Evolutionary conservation across 2,113 vertebrate species (phyloP).

Genomic region (Laterallus jamaicensis): DNA sequence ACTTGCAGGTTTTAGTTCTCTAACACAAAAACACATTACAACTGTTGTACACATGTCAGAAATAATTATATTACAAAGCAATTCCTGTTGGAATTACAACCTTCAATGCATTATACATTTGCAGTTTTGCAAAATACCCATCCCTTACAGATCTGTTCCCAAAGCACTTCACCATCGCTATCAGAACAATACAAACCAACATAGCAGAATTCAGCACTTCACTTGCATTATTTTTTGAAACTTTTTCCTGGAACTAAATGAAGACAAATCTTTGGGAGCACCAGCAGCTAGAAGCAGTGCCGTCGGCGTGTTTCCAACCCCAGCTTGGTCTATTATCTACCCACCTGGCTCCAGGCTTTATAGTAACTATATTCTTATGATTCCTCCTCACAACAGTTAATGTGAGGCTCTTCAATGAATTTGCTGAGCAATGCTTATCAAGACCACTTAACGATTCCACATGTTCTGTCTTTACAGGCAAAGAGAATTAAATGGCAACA

Average conservation of each 20-base stretch:
- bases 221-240: background rate
- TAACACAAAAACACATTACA: background rate
- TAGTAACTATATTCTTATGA: background rate
- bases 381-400: background rate
- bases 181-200: background rate
- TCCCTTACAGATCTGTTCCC: background rate
- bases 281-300: background rate
- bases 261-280: background rate
- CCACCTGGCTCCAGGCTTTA: background rate
- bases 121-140: background rate
- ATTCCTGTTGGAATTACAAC: background rate
- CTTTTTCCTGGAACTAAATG: background rate
- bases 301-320: background rate
- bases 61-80: background rate
- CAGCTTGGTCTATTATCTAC: background rate
- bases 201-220: background rate
- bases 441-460: background rate
- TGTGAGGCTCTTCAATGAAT: background rate
- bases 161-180: background rate
- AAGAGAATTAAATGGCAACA: background rate
- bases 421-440: background rate
- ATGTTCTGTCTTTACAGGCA: background rate
- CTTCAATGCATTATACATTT: accelerated
- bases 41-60: background rate
- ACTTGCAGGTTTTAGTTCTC: background rate